Percentiles rank a stretch among this genome's conserved stretches.
These are phyloP conservation scores for Wiebesia pumilae DNA, from an alignment of 1,140 invertebrate genomes.

Conservation along the genomic window DNA sequence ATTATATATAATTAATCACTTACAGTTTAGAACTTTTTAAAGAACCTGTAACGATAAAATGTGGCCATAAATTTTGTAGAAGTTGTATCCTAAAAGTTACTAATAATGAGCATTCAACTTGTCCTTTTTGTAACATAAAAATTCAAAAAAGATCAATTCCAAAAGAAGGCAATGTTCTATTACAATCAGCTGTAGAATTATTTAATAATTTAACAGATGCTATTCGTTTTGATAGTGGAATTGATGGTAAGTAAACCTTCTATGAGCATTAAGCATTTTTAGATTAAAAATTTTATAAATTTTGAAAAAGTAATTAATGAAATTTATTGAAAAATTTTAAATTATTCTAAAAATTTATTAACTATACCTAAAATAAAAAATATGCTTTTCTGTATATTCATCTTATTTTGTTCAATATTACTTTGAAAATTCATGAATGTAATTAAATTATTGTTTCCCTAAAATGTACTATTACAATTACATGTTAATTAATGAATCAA, in stretches of 20 bases:
- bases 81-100: conserved; percentile 52
- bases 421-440: too few species aligned
- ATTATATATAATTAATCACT: conserved; percentile 12
- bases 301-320: not conserved
- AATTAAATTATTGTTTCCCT: too few species aligned
- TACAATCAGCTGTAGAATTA: conserved; percentile 32
- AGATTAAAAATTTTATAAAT: not conserved
- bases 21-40: conserved; percentile 56
- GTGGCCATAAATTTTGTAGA: conserved; percentile 60
- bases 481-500: not conserved
- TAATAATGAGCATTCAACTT: conserved; percentile 32
- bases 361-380: too few species aligned
- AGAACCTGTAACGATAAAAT: conserved; percentile 54
- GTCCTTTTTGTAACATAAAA: conserved; percentile 56
- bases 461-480: too few species aligned
- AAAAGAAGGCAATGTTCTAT: conserved; percentile 43
- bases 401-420: too few species aligned
- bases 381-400: too few species aligned
- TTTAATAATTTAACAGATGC: conserved; percentile 47
- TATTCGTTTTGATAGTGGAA: conserved; percentile 50
- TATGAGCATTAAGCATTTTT: too few species aligned
- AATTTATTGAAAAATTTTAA: not conserved
- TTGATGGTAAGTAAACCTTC: conserved; percentile 51
- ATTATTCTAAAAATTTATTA: too few species aligned
- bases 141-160: conserved; percentile 53